Evolutionary conservation across 1,140 invertebrate genomes (phyloP).

Genomic region (Lepeophtheirus salmonis): DNA sequence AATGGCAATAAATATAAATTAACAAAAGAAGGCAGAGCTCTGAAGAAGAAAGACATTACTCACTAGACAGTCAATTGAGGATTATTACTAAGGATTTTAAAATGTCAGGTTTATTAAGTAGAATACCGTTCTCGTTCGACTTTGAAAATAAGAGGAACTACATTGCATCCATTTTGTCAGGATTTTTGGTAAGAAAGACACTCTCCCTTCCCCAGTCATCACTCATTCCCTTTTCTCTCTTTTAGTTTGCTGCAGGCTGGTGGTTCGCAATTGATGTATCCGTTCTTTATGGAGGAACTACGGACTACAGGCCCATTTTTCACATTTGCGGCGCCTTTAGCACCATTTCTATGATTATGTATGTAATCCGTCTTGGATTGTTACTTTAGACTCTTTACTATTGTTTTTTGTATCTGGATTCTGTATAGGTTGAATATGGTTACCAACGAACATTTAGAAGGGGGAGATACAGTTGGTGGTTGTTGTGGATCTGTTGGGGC

Average conservation of each 20-base stretch:
- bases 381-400: neutral
- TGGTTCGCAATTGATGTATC: slow-evolving; percentile 94
- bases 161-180: slow-evolving; percentile 57
- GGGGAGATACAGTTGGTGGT: slow-evolving; percentile 64
- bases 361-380: slow-evolving; percentile 26
- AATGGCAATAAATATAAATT: too few relatives aligned
- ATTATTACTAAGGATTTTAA: too few relatives aligned
- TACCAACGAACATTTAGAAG: slow-evolving; percentile 76
- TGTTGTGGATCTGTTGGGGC: slow-evolving; percentile 72
- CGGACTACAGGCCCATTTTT: slow-evolving; percentile 51
- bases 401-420: neutral
- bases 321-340: slow-evolving; percentile 85
- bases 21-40: too few relatives aligned
- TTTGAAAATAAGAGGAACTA: slow-evolving; percentile 55
- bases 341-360: slow-evolving; percentile 85
- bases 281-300: slow-evolving; percentile 43
- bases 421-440: slow-evolving; percentile 70
- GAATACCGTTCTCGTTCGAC: slow-evolving; percentile 33
- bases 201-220: slow-evolving; percentile 4
- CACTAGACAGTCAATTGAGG: too few relatives aligned
- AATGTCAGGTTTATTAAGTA: neutral
- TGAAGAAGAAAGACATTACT: too few relatives aligned
- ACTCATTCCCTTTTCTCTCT: slow-evolving; percentile 24
- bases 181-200: slow-evolving; percentile 46
- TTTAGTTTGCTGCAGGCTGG: slow-evolving; percentile 86